phyloP scores from a whole-genome alignment of 2,888 invertebrate species.

The Agrochola circellaris region DNA sequence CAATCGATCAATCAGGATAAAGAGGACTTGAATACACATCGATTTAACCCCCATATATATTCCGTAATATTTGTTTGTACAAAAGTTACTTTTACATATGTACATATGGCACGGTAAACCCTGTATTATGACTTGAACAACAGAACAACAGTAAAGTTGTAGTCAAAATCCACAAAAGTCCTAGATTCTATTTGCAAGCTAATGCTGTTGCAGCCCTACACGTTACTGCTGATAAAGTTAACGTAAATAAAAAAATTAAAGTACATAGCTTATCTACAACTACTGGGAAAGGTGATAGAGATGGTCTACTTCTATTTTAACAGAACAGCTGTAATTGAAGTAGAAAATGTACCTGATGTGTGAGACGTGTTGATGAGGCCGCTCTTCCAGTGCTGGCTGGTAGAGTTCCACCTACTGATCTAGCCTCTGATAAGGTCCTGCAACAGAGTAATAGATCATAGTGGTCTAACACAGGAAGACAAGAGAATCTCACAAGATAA shows the following conservation, averaged over 20 bases:
- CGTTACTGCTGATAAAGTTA: background rate
- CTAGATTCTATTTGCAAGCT: background rate
- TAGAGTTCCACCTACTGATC: slow-evolving; percentile 87
- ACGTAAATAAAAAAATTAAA: background rate
- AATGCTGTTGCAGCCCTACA: background rate
- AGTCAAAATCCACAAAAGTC: background rate
- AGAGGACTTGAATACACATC: too few relatives aligned
- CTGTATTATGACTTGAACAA: background rate
- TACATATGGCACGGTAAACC: too few relatives aligned
- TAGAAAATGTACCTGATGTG: slow-evolving; percentile 81
- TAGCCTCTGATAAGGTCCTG: slow-evolving; percentile 87
- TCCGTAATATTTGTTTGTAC: too few relatives aligned
- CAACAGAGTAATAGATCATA: slow-evolving; percentile 9
- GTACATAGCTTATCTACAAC: background rate
- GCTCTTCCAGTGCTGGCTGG: slow-evolving; percentile 88
- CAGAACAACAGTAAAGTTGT: too few relatives aligned
- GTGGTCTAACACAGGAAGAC: background rate
- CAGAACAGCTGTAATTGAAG: background rate
- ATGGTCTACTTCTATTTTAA: background rate
- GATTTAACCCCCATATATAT: too few relatives aligned
- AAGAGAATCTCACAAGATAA: background rate
- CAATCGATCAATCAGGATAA: too few relatives aligned
- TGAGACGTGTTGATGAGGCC: slow-evolving; percentile 86
- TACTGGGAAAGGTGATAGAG: background rate
- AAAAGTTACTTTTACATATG: too few relatives aligned